Percentiles rank a stretch among this genome's conserved stretches.
phyloP scores from a whole-genome alignment of 2,888 invertebrate genomes.

The Platycheirus rosarum region DNA sequence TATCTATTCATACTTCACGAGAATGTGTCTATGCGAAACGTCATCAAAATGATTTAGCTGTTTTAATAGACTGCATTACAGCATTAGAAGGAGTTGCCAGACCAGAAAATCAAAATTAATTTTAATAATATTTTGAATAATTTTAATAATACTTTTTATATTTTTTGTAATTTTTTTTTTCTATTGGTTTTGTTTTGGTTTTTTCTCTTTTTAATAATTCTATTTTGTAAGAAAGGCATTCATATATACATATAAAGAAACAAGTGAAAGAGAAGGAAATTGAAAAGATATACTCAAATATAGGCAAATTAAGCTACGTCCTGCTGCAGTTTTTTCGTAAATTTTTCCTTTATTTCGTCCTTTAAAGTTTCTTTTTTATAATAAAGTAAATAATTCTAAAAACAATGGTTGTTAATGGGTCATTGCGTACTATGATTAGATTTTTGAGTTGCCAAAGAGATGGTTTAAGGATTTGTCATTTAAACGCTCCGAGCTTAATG shows the following conservation, averaged over 20 bases:
- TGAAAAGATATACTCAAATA: too few relatives aligned
- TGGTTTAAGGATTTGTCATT: background rate
- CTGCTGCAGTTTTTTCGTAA: too few relatives aligned
- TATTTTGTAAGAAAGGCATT: too few relatives aligned
- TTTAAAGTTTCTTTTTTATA: too few relatives aligned
- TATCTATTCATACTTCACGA: background rate
- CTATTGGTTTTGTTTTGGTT: too few relatives aligned
- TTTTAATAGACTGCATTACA: background rate
- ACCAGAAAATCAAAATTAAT: background rate
- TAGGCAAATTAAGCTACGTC: too few relatives aligned
- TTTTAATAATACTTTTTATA: background rate
- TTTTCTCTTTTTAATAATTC: background rate
- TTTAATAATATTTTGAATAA: background rate
- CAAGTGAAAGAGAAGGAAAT: too few relatives aligned
- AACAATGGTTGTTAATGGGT: too few relatives aligned
- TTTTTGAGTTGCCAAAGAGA: background rate
- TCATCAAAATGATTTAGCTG: background rate
- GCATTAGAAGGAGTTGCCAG: background rate
- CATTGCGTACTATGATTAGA: background rate
- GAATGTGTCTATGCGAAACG: background rate
- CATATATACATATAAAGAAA: background rate
- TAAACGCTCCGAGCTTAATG: background rate
- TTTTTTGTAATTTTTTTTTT: background rate
- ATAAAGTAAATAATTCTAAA: too few relatives aligned
- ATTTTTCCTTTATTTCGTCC: too few relatives aligned